Evolutionary conservation across 1,140 invertebrate genomes (phyloP), one percentile per base, ranked within the genome.

Genomic region (Psix sp.): DNA sequence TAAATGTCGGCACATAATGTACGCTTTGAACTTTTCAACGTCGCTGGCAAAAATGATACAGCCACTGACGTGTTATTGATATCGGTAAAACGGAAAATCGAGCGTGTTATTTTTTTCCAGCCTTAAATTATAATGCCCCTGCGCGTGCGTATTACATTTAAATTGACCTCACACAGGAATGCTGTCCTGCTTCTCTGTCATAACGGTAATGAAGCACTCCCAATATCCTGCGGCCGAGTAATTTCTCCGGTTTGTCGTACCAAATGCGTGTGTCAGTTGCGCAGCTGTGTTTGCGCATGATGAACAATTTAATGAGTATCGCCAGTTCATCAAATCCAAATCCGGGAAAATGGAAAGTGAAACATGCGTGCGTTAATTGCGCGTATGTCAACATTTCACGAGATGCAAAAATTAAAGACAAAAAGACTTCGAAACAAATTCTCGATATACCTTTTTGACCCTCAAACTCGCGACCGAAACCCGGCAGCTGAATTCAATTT

Each of bases 141-240:
- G 13, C 54, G 74, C 40, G 31, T 66, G 62, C 51, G 43, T 51
- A 68, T 67, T 63, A 62, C 70, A 78, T 80, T 82, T 62, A 81
- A 79, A 81, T 78, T 72, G 77, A 71, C 67, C 72, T 75, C 72
- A 63, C 38, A 46, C 56, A 78, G 80, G 81, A 84, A 84, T 82
- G 82, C 76, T 72, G 81, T 81, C 77, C 80, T 80, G 80, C 79
- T 79, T 76, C 75, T 77, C 79, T 72, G 77, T 78, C 70, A 78
- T 82, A 83, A 83, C 82, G 79, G 82, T 83, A 81, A 80, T 75
- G 70, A 75, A 76, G 77, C 77, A 77, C 80, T 82, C 67, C 76
- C 74, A 74, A 77, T 82, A 79, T 79, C 80, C 80, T 77, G 80
- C 79, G 48, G 63, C 62, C 43, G 45, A 62, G 63, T 46, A 40